Conservation (phyloP, 1,140 invertebrate genomes). For the Camponotus pennsylvanicus region DNA sequence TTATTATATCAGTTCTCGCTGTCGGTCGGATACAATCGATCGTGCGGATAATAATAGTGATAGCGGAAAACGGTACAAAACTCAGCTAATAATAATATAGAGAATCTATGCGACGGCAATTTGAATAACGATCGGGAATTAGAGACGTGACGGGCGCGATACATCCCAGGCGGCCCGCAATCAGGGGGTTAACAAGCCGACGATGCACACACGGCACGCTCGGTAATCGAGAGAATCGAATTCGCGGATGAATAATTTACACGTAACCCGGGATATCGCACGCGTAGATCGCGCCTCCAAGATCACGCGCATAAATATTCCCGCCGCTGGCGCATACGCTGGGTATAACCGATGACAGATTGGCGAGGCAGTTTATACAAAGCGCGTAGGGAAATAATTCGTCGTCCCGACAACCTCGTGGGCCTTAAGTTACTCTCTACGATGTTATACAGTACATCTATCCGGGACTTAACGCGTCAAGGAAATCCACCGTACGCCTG, state of each 20-base stretch:
- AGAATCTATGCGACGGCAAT: slow-evolving; percentile 38
- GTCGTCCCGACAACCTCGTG: slow-evolving; percentile 69
- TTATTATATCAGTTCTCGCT: not conserved
- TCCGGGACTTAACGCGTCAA: slow-evolving; percentile 67
- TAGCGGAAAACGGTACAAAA: slow-evolving; percentile 51
- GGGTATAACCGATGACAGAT: slow-evolving; percentile 71
- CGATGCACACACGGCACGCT: slow-evolving; percentile 23
- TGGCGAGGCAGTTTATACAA: slow-evolving; percentile 62
- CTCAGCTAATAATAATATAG: slow-evolving; percentile 48
- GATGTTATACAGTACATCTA: slow-evolving; percentile 67
- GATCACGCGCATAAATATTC: slow-evolving; percentile 56
- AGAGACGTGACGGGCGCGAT: slow-evolving; percentile 53
- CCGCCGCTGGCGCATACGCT: slow-evolving; percentile 11
- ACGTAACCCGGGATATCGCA: slow-evolving; percentile 55
- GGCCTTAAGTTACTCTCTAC: slow-evolving; percentile 64
- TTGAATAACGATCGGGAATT: slow-evolving; percentile 63
- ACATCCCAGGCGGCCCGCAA: slow-evolving; percentile 43
- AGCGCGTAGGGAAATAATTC: slow-evolving; percentile 70
- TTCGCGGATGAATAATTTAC: slow-evolving; percentile 66
- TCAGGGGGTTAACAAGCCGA: slow-evolving; percentile 57
- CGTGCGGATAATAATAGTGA: slow-evolving; percentile 36
- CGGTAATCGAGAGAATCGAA: slow-evolving; percentile 66
- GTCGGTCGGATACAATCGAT: slow-evolving; percentile 24
- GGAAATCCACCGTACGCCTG: slow-evolving; percentile 53
- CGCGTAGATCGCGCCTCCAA: slow-evolving; percentile 41